Percentiles rank a stretch among this genome's conserved stretches.
Conservation (phyloP, 2,797 vertebrate species). For the Labeo calbasu region DNA sequence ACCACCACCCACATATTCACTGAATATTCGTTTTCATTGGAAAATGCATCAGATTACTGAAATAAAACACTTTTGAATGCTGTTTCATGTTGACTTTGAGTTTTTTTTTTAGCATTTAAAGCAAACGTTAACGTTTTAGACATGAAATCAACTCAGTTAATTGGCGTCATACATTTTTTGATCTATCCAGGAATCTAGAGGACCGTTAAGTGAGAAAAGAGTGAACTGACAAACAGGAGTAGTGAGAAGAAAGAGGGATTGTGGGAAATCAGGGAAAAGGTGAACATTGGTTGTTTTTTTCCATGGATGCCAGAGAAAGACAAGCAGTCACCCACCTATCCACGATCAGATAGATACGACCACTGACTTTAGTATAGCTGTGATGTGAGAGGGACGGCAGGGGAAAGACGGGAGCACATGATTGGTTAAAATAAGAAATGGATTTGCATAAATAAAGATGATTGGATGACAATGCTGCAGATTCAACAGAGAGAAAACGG, state of each 20-base stretch:
- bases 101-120: neutral
- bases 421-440: constrained; percentile 67
- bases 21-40: neutral
- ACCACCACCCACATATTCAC: too few species aligned
- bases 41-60: neutral
- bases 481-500: neutral
- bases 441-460: constrained; percentile 53
- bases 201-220: constrained; percentile 1
- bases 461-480: neutral
- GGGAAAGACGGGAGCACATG: constrained; percentile 65
- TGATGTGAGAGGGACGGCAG: constrained; percentile 72
- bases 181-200: neutral
- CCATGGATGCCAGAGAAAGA: constrained; percentile 71
- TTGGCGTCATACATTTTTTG: neutral
- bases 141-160: neutral
- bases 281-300: constrained; percentile 53
- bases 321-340: constrained; percentile 95
- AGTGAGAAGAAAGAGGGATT: constrained; percentile 20
- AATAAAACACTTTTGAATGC: neutral
- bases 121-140: neutral
- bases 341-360: constrained; percentile 97
- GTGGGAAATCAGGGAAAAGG: constrained; percentile 43
- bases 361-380: constrained; percentile 99
- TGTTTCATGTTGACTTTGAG: constrained; percentile 26
- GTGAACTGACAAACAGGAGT: constrained; percentile 53